phyloP scores from a whole-genome alignment of 2,113 vertebrate genomes.

The Myodes glareolus region DNA sequence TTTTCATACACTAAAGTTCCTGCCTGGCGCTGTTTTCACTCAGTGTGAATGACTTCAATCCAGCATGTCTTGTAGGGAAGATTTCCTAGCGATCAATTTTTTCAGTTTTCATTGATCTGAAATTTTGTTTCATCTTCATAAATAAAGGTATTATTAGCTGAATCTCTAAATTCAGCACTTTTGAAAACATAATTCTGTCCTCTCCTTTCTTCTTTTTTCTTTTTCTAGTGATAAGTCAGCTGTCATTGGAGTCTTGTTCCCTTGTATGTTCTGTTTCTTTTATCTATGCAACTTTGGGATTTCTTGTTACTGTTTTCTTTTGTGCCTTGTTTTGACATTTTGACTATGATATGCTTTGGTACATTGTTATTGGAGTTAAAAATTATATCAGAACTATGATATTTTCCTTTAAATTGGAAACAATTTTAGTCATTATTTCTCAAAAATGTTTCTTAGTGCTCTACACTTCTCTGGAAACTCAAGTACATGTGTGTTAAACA shows the following conservation, averaged over 20 bases:
- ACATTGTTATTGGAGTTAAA: background rate
- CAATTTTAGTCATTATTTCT: background rate
- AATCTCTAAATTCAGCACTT: background rate
- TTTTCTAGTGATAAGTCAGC: background rate
- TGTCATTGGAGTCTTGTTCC: background rate
- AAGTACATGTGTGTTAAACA: background rate
- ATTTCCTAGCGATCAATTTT: background rate
- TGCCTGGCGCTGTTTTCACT: background rate
- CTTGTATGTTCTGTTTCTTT: background rate
- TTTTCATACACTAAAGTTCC: background rate
- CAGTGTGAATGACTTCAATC: conserved; percentile 8
- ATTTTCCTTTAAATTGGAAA: background rate
- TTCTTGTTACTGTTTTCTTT: background rate
- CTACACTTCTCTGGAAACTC: background rate
- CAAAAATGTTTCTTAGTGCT: background rate
- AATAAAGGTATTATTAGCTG: background rate
- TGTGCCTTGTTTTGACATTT: background rate
- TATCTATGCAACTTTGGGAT: background rate
- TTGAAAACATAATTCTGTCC: background rate
- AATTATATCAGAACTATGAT: background rate
- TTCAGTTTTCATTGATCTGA: conserved; percentile 36
- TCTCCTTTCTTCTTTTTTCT: background rate
- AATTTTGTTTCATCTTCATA: conserved; percentile 33
- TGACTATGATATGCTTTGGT: background rate
- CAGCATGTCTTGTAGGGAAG: background rate